phyloP scores from a whole-genome alignment of 2,888 invertebrate genomes.

The Herminia tarsipennalis region DNA sequence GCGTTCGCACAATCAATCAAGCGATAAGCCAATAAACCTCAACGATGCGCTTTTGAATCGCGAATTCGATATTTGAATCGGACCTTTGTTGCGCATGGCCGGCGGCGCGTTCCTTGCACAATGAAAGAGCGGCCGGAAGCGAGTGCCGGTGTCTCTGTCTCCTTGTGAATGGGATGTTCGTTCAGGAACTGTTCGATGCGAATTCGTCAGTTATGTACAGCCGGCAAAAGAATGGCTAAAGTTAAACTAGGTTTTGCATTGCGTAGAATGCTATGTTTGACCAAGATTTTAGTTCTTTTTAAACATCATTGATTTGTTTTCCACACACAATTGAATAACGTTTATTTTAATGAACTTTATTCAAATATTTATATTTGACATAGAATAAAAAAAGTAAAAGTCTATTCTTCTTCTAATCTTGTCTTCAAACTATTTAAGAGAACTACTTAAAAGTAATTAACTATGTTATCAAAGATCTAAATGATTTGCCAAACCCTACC shows the following conservation, averaged over 20 bases:
- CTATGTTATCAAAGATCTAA: background rate
- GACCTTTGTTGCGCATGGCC: slow-evolving; percentile 75
- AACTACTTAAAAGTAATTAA: no score
- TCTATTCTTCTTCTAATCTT: no score
- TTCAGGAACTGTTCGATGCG: slow-evolving; percentile 76
- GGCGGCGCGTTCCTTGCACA: slow-evolving; percentile 80
- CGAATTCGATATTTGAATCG: slow-evolving; percentile 81
- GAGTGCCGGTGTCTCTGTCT: slow-evolving; percentile 80
- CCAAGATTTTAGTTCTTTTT: no score
- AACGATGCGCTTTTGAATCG: slow-evolving; percentile 85
- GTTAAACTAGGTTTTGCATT: slow-evolving; percentile 24
- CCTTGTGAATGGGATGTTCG: slow-evolving; percentile 67
- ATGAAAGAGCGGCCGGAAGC: slow-evolving; percentile 81
- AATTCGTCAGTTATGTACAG: slow-evolving; percentile 56
- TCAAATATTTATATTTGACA: no score
- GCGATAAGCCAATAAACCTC: slow-evolving; percentile 86
- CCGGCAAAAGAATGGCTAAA: slow-evolving; percentile 43
- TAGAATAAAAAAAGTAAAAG: no score
- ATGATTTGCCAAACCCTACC: slow-evolving; percentile 17
- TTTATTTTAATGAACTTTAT: no score
- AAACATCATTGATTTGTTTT: no score
- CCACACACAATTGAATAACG: no score
- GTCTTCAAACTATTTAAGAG: no score
- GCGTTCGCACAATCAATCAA: slow-evolving; percentile 85
- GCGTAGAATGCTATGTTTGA: slow-evolving; percentile 5